Percentiles rank a stretch among this genome's conserved stretches.
Evolutionary conservation across 1,140 invertebrate species (phyloP).

Genomic region (Acyrthosiphon pisum): DNA sequence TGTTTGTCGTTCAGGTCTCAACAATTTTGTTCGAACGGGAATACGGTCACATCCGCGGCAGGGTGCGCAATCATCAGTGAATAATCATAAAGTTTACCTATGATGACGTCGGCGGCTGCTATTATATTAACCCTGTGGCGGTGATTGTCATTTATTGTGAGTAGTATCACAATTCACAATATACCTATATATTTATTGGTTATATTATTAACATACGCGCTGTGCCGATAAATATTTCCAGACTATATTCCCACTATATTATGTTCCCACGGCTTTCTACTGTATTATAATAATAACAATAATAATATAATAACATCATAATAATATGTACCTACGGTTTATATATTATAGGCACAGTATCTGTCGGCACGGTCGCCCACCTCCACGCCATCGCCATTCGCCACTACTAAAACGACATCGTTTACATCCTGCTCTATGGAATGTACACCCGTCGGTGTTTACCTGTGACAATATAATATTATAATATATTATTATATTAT

Average conservation of each 20-base stretch:
- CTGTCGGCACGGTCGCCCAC: conserved; percentile 1
- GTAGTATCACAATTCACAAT: too few species aligned
- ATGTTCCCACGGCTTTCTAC: background rate
- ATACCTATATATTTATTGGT: background rate
- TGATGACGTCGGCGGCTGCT: too few species aligned
- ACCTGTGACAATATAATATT: background rate
- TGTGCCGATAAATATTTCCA: background rate
- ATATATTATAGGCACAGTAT: background rate
- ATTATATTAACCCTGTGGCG: background rate
- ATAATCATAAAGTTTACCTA: background rate
- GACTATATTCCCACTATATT: background rate
- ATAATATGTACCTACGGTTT: background rate
- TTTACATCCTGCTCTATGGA: background rate
- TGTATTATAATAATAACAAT: background rate
- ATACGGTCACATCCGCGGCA: background rate
- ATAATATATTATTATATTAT: too few species aligned
- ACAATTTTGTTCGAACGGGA: too few species aligned
- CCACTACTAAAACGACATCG: background rate
- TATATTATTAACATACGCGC: background rate
- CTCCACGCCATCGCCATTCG: too few species aligned
- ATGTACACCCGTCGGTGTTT: background rate
- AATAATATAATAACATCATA: background rate
- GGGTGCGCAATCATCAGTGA: background rate
- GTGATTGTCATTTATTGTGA: background rate
- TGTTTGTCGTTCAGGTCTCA: too few species aligned